Evolutionary conservation across 2,797 vertebrate genomes (phyloP).

Genomic region (Helarctos malayanus): DNA sequence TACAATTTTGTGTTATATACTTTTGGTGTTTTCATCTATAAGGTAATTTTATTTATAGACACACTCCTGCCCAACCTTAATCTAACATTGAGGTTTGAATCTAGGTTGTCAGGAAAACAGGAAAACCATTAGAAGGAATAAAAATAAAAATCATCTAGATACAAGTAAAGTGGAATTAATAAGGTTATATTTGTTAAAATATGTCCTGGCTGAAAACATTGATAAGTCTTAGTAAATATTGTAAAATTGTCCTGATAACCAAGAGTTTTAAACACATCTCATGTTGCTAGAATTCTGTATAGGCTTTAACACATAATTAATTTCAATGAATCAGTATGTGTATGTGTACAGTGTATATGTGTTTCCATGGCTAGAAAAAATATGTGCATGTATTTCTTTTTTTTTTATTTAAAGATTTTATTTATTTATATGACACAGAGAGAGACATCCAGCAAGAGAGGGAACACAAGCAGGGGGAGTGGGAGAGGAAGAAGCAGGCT

Average conservation of each 20-base stretch:
- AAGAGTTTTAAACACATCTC: background rate
- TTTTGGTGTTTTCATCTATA: background rate
- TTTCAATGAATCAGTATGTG: background rate
- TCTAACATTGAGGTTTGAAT: background rate
- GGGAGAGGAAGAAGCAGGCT: too few species aligned
- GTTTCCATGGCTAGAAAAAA: background rate
- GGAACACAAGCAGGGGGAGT: too few species aligned
- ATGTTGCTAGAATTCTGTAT: background rate
- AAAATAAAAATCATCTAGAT: background rate
- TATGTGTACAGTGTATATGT: background rate
- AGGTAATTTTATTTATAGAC: background rate
- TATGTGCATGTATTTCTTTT: background rate
- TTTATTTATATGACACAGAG: too few species aligned
- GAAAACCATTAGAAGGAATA: background rate
- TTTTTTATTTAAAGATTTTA: too few species aligned
- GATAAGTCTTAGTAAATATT: background rate
- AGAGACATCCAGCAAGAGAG: too few species aligned
- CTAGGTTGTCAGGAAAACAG: background rate
- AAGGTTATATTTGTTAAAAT: background rate
- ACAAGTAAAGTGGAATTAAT: background rate
- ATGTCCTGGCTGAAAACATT: background rate
- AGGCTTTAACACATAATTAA: background rate
- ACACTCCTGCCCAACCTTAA: background rate
- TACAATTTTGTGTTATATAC: background rate
- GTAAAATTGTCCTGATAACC: background rate